A percentile compares a stretch with the other conserved stretches of the same genome.
phyloP scores from a whole-genome alignment of 2,888 invertebrate genomes.

The Pollenia labialis region DNA sequence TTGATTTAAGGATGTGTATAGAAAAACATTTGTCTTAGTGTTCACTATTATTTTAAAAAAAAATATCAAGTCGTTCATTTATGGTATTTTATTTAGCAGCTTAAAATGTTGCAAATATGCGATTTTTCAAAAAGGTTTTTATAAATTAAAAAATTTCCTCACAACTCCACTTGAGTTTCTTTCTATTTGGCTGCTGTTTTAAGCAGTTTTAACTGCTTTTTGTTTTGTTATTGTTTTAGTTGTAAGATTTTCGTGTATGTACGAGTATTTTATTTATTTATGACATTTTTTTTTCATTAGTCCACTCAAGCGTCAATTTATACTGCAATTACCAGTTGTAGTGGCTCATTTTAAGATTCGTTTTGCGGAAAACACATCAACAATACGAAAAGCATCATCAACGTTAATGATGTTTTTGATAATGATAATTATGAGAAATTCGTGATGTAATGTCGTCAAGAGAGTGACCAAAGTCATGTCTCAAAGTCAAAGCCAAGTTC shows the following conservation, averaged over 20 bases:
- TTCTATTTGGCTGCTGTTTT: constrained; percentile 74
- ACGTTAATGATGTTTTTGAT: constrained; percentile 42
- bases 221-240: neutral
- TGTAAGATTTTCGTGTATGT: constrained; percentile 7
- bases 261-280: constrained; percentile 76
- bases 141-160: constrained; percentile 43
- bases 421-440: constrained; percentile 74
- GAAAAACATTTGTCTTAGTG: constrained; percentile 51
- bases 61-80: constrained; percentile 80
- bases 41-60: constrained; percentile 73
- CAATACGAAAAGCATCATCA: constrained; percentile 12
- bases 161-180: neutral
- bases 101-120: constrained; percentile 75
- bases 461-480: constrained; percentile 76
- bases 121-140: constrained; percentile 54
- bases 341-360: constrained; percentile 39
- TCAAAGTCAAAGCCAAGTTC: constrained; percentile 82
- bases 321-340: constrained; percentile 65
- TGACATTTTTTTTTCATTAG: constrained; percentile 69
- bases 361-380: constrained; percentile 25
- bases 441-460: constrained; percentile 81
- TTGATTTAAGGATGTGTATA: constrained; percentile 16
- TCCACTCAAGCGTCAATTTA: constrained; percentile 65
- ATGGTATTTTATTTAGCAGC: constrained; percentile 83
- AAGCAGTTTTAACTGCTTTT: constrained; percentile 71